Evolutionary conservation across 2,888 invertebrate species (phyloP).

Genomic region (Limnephilus lunatus): DNA sequence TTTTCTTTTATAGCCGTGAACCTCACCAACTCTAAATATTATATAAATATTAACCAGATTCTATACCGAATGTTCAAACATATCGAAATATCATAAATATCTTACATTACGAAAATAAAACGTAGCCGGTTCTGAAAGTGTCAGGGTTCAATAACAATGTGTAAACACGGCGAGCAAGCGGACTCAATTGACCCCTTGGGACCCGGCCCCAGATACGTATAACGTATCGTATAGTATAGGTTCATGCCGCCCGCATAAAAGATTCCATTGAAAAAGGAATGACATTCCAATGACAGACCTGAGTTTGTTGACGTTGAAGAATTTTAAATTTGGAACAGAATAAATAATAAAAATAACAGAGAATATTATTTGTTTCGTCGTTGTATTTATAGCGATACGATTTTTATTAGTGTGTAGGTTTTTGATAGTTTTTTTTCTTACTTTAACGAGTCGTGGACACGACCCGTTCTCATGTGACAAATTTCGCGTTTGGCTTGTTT

Average conservation of each 20-base stretch:
- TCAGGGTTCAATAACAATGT: slow-evolving; percentile 39
- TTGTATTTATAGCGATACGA: background rate
- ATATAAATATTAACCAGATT: too few relatives aligned
- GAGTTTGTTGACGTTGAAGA: slow-evolving; percentile 27
- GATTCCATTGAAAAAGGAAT: slow-evolving; percentile 55
- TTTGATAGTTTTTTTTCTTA: too few relatives aligned
- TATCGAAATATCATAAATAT: background rate
- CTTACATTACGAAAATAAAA: background rate
- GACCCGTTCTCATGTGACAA: too few relatives aligned
- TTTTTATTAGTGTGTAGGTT: too few relatives aligned
- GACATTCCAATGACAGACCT: slow-evolving; percentile 39
- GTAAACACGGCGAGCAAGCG: slow-evolving; percentile 54
- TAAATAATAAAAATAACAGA: background rate
- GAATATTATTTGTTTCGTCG: too few relatives aligned
- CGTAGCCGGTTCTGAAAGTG: background rate
- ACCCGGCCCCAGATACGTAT: slow-evolving; percentile 36
- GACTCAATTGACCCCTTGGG: slow-evolving; percentile 64
- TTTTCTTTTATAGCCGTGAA: too few relatives aligned
- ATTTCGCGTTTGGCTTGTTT: too few relatives aligned
- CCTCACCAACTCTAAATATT: too few relatives aligned
- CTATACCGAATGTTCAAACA: background rate
- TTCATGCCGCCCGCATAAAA: slow-evolving; percentile 22
- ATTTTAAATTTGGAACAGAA: slow-evolving; percentile 13
- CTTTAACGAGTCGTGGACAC: too few relatives aligned
- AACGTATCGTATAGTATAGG: background rate